Percentiles rank a stretch among this genome's conserved stretches.
Evolutionary conservation across 2,797 vertebrate species (phyloP).

Genomic region (Cyclura pinguis): DNA sequence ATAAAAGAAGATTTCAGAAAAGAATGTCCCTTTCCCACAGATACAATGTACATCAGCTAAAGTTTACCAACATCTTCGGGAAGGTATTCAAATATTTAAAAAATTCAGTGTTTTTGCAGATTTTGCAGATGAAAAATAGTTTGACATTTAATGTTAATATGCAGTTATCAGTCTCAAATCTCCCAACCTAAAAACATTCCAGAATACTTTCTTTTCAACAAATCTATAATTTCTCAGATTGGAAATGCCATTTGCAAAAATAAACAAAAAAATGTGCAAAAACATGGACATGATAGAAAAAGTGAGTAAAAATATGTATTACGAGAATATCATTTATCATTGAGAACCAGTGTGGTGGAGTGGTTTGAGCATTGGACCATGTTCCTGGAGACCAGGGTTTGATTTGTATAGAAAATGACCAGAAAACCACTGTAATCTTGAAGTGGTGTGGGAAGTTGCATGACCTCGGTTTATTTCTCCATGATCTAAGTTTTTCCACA

Average conservation of each 20-base stretch:
- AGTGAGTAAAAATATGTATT: not conserved
- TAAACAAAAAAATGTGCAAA: not conserved
- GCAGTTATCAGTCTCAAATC: not conserved
- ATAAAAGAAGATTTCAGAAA: not conserved
- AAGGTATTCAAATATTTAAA: not conserved
- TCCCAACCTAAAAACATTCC: not conserved
- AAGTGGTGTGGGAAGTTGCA: too few species aligned
- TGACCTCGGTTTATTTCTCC: too few species aligned
- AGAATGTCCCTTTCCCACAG: too few species aligned
- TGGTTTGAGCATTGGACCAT: too few species aligned
- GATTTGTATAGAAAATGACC: too few species aligned
- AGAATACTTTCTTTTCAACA: not conserved
- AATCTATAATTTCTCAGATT: not conserved
- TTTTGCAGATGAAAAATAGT: not conserved
- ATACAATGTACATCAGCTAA: too few species aligned
- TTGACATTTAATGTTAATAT: not conserved
- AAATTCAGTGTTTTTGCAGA: not conserved
- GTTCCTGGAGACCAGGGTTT: too few species aligned
- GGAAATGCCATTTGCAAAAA: not conserved
- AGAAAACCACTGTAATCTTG: too few species aligned
- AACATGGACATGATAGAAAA: not conserved
- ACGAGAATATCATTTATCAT: too few species aligned
- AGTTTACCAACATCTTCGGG: too few species aligned
- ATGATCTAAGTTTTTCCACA: too few species aligned
- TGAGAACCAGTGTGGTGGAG: too few species aligned